phyloP scores from a whole-genome alignment of 53 echinoderm and acorn worm species.

The Holothuria scabra region DNA sequence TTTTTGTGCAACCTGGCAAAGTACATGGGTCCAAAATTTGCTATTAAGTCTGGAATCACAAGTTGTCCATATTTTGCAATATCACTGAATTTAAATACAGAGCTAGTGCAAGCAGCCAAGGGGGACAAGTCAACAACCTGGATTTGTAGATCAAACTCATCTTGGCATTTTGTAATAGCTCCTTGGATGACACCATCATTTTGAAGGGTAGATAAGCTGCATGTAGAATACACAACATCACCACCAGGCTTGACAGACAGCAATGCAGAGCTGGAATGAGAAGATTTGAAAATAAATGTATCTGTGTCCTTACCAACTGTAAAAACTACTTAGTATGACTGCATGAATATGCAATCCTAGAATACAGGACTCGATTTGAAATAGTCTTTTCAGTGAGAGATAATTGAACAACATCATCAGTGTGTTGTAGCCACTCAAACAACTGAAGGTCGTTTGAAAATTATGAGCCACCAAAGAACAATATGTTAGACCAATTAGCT shows the following conservation, averaged over 20 bases:
- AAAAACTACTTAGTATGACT: neutral
- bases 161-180: conserved; percentile 70
- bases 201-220: conserved; percentile 86
- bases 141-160: conserved; percentile 59
- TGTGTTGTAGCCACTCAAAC: no score
- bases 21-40: conserved; percentile 96
- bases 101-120: conserved; percentile 58
- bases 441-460: no score
- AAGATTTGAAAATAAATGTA: neutral
- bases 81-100: conserved; percentile 73
- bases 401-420: no score
- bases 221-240: conserved; percentile 92
- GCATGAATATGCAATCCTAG: neutral
- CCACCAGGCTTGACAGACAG: conserved; percentile 87
- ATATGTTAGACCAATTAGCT: no score
- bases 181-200: conserved; percentile 86
- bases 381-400: no score
- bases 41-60: conserved; percentile 71
- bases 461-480: no score
- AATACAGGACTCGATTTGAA: no score
- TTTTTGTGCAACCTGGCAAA: conserved; percentile 73
- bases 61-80: conserved; percentile 76
- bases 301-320: neutral
- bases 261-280: conserved; percentile 74
- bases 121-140: conserved; percentile 94